Evolutionary conservation across 1,140 invertebrate genomes (phyloP).

Genomic region (Melipona quadrifasciata): DNA sequence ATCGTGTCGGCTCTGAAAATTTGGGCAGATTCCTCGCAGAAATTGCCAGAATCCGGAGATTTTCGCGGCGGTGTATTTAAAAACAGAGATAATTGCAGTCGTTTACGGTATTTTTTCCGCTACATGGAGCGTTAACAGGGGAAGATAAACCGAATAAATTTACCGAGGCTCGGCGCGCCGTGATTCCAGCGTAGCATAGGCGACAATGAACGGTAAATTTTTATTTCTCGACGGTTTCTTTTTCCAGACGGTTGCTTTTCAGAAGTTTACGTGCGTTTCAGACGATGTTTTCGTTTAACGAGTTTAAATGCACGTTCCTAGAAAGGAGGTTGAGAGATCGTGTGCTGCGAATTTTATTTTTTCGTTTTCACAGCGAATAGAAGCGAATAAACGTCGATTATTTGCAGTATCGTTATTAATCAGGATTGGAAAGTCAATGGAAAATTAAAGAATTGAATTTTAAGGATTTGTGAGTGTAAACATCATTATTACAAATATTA

Average conservation of each 20-base stretch:
- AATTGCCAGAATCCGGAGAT: not conserved
- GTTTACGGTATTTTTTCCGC: not conserved
- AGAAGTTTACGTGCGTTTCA: too few relatives aligned
- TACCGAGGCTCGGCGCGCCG: not conserved
- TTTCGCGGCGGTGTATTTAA: not conserved
- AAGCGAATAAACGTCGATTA: too few relatives aligned
- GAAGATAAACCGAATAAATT: constrained; percentile 4
- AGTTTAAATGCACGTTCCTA: not conserved
- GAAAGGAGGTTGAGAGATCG: too few relatives aligned
- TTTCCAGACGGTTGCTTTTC: not conserved
- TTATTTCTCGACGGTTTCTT: not conserved
- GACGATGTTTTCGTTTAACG: not conserved
- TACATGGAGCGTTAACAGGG: not conserved
- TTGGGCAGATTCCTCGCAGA: not conserved
- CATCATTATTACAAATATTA: too few relatives aligned
- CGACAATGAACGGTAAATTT: constrained; percentile 4
- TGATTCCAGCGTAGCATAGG: not conserved
- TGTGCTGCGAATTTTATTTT: too few relatives aligned
- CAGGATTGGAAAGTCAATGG: too few relatives aligned
- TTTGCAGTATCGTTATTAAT: too few relatives aligned
- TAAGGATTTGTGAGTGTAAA: too few relatives aligned
- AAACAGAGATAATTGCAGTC: not conserved
- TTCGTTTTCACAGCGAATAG: too few relatives aligned
- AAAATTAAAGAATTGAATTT: too few relatives aligned
- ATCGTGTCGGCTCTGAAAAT: not conserved